Evolutionary conservation across 2,797 vertebrate genomes (phyloP).

Genomic region (Chaenodraco wilsoni): DNA sequence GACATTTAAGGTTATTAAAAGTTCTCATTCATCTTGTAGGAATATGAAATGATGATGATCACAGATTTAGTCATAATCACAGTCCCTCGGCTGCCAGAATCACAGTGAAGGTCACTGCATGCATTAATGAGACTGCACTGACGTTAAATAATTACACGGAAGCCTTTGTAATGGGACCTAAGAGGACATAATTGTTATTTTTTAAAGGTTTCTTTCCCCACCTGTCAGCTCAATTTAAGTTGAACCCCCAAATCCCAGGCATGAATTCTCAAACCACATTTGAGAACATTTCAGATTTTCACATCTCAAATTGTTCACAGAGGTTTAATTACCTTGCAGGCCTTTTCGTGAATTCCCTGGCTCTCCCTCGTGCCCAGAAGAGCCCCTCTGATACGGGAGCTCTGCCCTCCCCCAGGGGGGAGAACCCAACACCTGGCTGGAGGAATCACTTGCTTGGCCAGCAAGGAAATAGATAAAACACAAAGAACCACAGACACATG

Average conservation of each 20-base stretch:
- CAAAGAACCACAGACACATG: background rate
- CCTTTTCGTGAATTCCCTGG: constrained; percentile 63
- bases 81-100: constrained; percentile 27
- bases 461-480: constrained; percentile 36
- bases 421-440: constrained; percentile 49
- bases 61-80: constrained; percentile 36
- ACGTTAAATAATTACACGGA: constrained; percentile 50
- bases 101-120: constrained; percentile 65
- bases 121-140: constrained; percentile 44
- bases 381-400: constrained; percentile 25
- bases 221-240: constrained; percentile 40
- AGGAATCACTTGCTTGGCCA: constrained; percentile 52
- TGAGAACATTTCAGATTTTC: constrained; percentile 23
- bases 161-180: constrained; percentile 39
- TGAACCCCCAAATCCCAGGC: constrained; percentile 6
- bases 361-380: constrained; percentile 64
- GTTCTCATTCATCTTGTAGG: constrained; percentile 27
- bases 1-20: constrained; percentile 31
- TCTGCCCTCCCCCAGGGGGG: constrained; percentile 30
- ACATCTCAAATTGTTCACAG: constrained; percentile 42
- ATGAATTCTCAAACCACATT: background rate
- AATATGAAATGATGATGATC: constrained; percentile 26
- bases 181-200: constrained; percentile 30
- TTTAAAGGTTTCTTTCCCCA: constrained; percentile 23
- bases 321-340: constrained; percentile 65